Conservation (phyloP, 2,797 vertebrate species). For the Tapirus indicus region DNA sequence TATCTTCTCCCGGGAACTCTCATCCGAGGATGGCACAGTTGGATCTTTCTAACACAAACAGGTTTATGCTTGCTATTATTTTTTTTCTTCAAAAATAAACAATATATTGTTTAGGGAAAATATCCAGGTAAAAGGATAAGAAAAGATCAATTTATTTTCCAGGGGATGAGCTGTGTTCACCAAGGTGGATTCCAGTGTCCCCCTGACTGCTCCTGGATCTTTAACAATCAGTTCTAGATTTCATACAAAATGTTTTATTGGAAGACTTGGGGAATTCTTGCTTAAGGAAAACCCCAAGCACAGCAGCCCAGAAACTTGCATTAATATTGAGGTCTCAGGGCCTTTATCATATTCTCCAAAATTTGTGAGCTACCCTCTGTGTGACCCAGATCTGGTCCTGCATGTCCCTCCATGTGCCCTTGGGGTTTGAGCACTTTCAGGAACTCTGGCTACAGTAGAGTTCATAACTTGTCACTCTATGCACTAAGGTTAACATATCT, state of each 20-base stretch:
- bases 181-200: neutral
- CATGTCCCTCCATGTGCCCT: neutral
- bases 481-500: neutral
- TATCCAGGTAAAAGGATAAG: neutral
- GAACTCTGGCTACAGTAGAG: neutral
- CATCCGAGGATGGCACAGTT: too few species aligned
- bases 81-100: neutral
- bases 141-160: neutral
- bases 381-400: neutral
- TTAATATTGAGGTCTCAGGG: neutral
- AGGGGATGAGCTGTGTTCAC: neutral
- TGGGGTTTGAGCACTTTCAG: neutral
- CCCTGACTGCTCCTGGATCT: neutral
- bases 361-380: neutral
- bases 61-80: neutral
- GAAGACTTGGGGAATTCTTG: neutral
- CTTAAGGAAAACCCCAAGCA: neutral
- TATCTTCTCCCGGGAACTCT: neutral
- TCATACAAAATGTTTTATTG: neutral
- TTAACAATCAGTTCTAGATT: neutral
- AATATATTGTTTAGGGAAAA: neutral
- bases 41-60: neutral
- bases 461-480: neutral
- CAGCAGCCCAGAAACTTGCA: neutral
- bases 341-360: neutral